Evolutionary conservation across 2,888 invertebrate species (phyloP).

Genomic region (Keiferia lycopersicella): DNA sequence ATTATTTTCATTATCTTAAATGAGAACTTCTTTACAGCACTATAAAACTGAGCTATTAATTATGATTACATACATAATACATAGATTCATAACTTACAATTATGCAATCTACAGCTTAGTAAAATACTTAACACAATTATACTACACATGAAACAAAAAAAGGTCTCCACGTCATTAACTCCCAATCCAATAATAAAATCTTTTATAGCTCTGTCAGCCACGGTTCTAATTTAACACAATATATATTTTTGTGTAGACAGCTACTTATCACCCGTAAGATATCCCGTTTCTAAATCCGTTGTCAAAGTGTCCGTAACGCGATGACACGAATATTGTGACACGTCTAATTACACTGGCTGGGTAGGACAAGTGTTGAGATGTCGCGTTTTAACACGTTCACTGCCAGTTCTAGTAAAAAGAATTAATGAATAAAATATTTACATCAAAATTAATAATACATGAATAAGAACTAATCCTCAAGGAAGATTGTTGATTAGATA

Average conservation of each 20-base stretch:
- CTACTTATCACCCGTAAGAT: slow-evolving; percentile 52
- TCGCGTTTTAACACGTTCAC: slow-evolving; percentile 36
- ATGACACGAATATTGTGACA: slow-evolving; percentile 73
- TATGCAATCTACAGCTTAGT: neutral
- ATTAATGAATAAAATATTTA: neutral
- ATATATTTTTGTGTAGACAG: slow-evolving; percentile 34
- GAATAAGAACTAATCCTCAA: too few relatives aligned
- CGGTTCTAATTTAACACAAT: slow-evolving; percentile 23
- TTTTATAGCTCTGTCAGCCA: slow-evolving; percentile 6
- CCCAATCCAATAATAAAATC: slow-evolving; percentile 19
- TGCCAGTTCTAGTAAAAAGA: too few relatives aligned
- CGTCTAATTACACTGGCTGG: slow-evolving; percentile 62
- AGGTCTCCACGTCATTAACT: slow-evolving; percentile 6
- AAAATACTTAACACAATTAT: neutral
- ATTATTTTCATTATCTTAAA: too few relatives aligned
- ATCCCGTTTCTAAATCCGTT: slow-evolving; percentile 60
- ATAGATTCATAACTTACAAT: too few relatives aligned
- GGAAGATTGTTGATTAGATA: neutral
- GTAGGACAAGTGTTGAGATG: slow-evolving; percentile 40
- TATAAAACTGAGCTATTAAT: too few relatives aligned
- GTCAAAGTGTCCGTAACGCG: slow-evolving; percentile 62
- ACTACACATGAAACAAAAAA: neutral
- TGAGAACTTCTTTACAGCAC: too few relatives aligned
- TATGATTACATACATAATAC: too few relatives aligned
- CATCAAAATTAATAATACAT: too few relatives aligned